Evolutionary conservation across 2,797 vertebrate species (phyloP).

Genomic region (Buphagus erythrorhynchus): DNA sequence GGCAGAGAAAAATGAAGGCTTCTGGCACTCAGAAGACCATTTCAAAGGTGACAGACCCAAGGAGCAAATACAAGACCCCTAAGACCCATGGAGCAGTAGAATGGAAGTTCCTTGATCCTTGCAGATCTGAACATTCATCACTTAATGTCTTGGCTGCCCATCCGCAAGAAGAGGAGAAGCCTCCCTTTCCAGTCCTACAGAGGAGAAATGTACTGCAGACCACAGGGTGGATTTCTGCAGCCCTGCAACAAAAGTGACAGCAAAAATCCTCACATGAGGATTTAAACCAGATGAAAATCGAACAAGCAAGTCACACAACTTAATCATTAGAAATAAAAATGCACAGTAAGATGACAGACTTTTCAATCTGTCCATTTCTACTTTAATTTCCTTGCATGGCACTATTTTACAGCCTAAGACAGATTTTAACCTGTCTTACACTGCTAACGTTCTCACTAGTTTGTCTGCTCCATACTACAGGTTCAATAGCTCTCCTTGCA

Average conservation of each 20-base stretch:
- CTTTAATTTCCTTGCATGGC: not conserved
- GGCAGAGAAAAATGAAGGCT: not conserved
- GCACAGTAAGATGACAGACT: not conserved
- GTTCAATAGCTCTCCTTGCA: not conserved
- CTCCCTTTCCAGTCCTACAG: not conserved
- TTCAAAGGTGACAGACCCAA: not conserved
- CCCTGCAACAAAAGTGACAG: not conserved
- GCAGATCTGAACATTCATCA: not conserved
- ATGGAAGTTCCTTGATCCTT: not conserved
- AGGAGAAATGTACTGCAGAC: not conserved
- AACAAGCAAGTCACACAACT: not conserved
- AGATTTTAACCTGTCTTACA: not conserved
- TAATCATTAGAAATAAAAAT: not conserved
- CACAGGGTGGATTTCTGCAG: not conserved
- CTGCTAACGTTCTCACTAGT: not conserved
- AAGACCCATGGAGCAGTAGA: not conserved
- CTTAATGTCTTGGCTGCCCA: not conserved
- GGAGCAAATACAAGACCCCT: not conserved
- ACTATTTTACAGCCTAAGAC: not conserved
- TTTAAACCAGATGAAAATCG: not conserved
- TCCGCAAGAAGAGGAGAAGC: not conserved
- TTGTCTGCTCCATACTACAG: not conserved
- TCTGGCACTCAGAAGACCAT: not conserved
- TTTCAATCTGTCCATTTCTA: not conserved
- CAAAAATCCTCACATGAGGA: rapidly evolving